Conservation (phyloP, 30 jellyfish, hydroid and myxozoan genomes). For the Hydractinia symbiolongicarpus region DNA sequence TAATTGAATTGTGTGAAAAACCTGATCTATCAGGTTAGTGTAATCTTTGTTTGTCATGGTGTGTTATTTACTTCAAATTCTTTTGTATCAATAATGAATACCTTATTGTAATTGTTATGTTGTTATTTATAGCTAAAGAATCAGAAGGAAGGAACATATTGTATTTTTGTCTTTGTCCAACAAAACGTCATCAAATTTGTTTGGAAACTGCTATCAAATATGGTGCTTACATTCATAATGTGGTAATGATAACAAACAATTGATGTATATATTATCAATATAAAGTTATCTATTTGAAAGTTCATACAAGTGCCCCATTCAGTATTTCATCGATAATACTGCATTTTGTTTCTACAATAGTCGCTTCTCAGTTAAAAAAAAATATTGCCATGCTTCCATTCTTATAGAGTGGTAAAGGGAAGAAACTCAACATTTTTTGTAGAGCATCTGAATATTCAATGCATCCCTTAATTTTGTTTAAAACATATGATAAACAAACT, state of each 20-base stretch:
- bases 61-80: not conserved
- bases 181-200: slow-evolving; percentile 80
- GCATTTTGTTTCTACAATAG: too few species aligned
- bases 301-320: too few species aligned
- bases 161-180: slow-evolving; percentile 66
- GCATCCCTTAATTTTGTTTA: too few species aligned
- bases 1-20: slow-evolving; percentile 48
- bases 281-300: too few species aligned
- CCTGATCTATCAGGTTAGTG: slow-evolving; percentile 76
- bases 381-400: too few species aligned
- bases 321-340: too few species aligned
- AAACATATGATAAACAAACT: too few species aligned
- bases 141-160: slow-evolving; percentile 67
- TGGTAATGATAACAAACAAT: slow-evolving; percentile 30
- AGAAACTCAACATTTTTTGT: too few species aligned
- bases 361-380: too few species aligned
- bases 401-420: too few species aligned
- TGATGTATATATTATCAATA: too few species aligned
- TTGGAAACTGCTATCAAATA: slow-evolving; percentile 50
- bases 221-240: slow-evolving; percentile 80
- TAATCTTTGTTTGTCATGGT: not conserved
- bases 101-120: not conserved
- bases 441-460: too few species aligned
- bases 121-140: slow-evolving; percentile 46
- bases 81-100: not conserved